These are phyloP conservation scores for Lasioglossum albipes DNA, from an alignment of 1,140 invertebrate species.

Conservation along the genomic window DNA sequence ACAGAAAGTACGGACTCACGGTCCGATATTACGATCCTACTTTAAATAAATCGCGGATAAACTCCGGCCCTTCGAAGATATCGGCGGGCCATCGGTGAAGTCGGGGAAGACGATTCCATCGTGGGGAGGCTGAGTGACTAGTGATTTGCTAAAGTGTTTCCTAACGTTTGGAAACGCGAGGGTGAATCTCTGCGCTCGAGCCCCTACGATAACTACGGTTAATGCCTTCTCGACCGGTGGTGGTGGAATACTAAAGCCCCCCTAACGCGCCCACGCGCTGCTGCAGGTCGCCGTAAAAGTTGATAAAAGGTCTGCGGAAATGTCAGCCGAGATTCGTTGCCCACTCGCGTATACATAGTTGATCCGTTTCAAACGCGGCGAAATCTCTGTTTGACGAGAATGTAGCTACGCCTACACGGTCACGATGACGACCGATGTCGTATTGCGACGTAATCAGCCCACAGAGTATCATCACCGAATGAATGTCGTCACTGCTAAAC, in stretches of 20 bases:
- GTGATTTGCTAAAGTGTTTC: not conserved
- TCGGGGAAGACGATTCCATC: not conserved
- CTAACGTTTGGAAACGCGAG: not conserved
- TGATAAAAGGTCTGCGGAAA: not conserved
- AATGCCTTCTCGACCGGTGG: not conserved
- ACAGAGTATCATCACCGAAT: not conserved
- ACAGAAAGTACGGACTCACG: slow-evolving; percentile 5
- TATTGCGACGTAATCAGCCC: not conserved
- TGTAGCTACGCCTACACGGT: not conserved
- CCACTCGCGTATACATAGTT: not conserved
- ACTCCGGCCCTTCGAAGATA: not conserved
- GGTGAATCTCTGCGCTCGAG: not conserved
- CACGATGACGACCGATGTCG: not conserved
- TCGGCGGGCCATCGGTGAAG: no score
- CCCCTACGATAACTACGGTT: not conserved
- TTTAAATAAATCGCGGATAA: slow-evolving; percentile 30
- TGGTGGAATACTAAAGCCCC: no score
- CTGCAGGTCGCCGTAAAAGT: not conserved
- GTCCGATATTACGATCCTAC: not conserved
- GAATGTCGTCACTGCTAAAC: not conserved
- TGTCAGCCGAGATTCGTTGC: not conserved
- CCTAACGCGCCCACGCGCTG: not conserved
- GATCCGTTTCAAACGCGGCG: not conserved
- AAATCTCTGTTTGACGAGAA: not conserved
- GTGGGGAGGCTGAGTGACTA: not conserved